Base-by-base conservation (phyloP, 1,140 invertebrate species). In the Cyclargus thomasi region DNA sequence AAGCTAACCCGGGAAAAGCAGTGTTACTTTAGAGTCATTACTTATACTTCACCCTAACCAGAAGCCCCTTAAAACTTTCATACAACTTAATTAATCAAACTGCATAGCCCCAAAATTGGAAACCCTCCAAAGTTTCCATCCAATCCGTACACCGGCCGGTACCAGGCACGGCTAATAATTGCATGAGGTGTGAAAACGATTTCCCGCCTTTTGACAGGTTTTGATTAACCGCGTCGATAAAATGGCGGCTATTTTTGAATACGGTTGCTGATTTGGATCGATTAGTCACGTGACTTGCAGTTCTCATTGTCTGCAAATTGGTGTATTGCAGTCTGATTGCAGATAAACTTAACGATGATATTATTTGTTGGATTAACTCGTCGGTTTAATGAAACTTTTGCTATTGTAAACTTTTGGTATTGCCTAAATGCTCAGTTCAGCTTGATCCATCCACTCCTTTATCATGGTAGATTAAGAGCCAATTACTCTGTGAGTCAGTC, bases 71-170 rank as follows among this genome's bases (percentile, higher is more conserved):
- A 47, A 47, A 47, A 47, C 39, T 47, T 47, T 35, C 29, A 16
- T 29, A 6, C 53, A 17, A 55, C 17, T 59, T 18, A 18, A 59
- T 59, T 59, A 59, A 59, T 59, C 55, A 59, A 59, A 59, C 20
- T 20, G 18, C 55, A 59, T 47, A 47, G 14, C 3, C 53, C 53
- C n/a, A 18, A 59, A 59, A 59, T 59, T 59, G 55, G 55, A 59
- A 59, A 21, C 55, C 55, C 55, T 59, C 55, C 55, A 59, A 59
- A 47, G 39, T 47, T 29, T 47, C 14, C 39, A 47, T 47, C 39
- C 14, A 29, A 29, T 29, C 29, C 29, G 29, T n/a, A n/a, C n/a
- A n/a, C 14, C 39, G 39, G 55, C 55, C 55, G 11, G 55, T 59
- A 11, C 55, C 55, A 20, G 18, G 55, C 8, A 55, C 53, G 14